A percentile compares a stretch with the other conserved stretches of the same genome.
These are phyloP conservation scores for Ammodytes marinus DNA, from an alignment of 2,113 vertebrate genomes.

Conservation along the genomic window DNA sequence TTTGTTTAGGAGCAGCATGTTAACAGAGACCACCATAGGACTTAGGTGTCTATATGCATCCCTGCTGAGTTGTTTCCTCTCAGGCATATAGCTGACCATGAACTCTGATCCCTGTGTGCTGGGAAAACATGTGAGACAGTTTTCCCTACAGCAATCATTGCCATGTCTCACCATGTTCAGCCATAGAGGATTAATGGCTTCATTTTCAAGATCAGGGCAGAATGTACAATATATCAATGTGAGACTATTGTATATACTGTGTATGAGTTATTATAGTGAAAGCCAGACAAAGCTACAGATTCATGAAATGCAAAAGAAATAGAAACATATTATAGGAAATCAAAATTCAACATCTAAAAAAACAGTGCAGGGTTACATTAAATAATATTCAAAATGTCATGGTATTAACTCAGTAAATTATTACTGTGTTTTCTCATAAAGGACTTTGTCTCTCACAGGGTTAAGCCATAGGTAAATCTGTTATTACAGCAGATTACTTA, in stretches of 20 bases:
- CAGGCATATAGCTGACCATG: conserved; percentile 8
- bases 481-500: conserved; percentile 40
- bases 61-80: conserved; percentile 5
- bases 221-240: no score
- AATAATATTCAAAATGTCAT: not conserved
- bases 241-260: not conserved
- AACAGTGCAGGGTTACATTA: no score
- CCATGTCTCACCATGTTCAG: conserved; percentile 12
- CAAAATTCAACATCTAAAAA: no score
- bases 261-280: not conserved
- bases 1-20: not conserved
- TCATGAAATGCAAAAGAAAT: not conserved
- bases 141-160: conserved; percentile 35
- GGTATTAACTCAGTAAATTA: conserved; percentile 23
- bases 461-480: conserved; percentile 43
- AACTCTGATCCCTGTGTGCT: conserved; percentile 28
- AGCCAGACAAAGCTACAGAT: not conserved
- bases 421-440: conserved; percentile 21
- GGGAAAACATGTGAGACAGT: conserved; percentile 15
- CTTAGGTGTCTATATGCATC: conserved; percentile 4
- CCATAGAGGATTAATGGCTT: not conserved
- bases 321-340: not conserved
- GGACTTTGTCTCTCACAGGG: conserved; percentile 19
- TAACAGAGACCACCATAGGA: not conserved
- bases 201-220: not conserved